Evolutionary conservation across 2,797 vertebrate genomes (phyloP), one percentile per base, ranked within the genome.

Genomic region (Cephalopachus bancanus): DNA sequence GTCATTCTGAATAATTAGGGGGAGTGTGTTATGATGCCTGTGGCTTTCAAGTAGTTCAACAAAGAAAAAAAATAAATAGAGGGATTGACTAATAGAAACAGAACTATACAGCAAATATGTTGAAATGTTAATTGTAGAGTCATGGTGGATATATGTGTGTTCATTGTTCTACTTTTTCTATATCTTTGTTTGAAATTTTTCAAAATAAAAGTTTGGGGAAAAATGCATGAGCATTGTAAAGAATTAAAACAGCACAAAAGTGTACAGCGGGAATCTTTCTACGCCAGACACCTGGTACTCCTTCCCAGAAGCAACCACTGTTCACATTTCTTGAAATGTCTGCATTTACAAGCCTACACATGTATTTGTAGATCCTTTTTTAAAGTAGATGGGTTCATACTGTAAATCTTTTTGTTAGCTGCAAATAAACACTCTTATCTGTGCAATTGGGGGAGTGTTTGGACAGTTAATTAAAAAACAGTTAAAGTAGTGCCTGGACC

Each of bases 381-480:
- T 53, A 57, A 44, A 75, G 44, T 57, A 79, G 51, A 60, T 55
- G 9, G 33, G 88, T 75, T 95, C 49, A 64, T 79, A 22, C 79
- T 93, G 67, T 89, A 92, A 91, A 86, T 96, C 71, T 51, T 95
- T 96, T 91, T 88, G 49, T 72, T 88, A 83, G 83, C 89, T 71
- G 10, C 59, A 60, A 22, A 17, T 72, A 83, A 72, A n/a, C 33
- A 71, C 7, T 84, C 65, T 91, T 84, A 80, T 80, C 51, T 93
- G 7, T 74, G 49, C 60, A 76, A 19, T n/a, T 59, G 17, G 72
- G 53, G 59, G 87, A 93, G 15, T 91, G 60, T 44, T 79, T 62
- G 24, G 69, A 65, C 57, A 84, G 74, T 75, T 96, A 78, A 96
- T 81, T 83, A 94, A 84, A 97, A 93, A 26, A 37, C 87, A 33